A percentile compares a stretch with the other conserved stretches of the same genome.
phyloP scores from a whole-genome alignment of 2,888 invertebrate genomes.

The Scaptomyza polygonia region DNA sequence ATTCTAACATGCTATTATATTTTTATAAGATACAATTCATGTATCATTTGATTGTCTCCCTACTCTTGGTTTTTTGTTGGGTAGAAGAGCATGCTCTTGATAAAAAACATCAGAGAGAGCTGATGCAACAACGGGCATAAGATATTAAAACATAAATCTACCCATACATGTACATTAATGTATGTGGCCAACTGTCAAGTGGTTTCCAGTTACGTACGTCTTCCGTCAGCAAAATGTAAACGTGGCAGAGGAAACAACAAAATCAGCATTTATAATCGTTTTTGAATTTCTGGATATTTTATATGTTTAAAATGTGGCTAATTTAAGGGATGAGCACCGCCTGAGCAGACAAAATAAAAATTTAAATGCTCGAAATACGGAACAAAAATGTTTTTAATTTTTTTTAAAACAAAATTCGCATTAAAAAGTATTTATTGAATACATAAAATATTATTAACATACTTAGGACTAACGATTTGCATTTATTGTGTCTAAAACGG shows the following conservation, averaged over 20 bases:
- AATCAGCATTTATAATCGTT: too few relatives aligned
- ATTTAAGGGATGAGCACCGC: too few relatives aligned
- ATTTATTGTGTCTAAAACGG: constrained; percentile 13
- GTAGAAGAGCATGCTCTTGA: constrained; percentile 8
- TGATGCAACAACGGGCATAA: background rate
- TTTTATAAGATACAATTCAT: constrained; percentile 5
- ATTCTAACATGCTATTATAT: background rate
- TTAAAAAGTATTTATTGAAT: constrained; percentile 3
- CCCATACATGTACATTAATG: background rate
- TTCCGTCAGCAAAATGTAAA: constrained; percentile 16
- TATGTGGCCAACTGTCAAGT: background rate
- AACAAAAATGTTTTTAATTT: background rate
- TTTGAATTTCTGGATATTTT: constrained; percentile 16
- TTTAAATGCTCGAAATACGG: background rate
- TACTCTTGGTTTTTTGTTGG: constrained; percentile 9
- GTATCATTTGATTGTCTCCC: background rate
- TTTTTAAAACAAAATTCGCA: constrained; percentile 4
- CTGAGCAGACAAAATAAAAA: background rate
- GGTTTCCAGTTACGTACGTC: constrained; percentile 15
- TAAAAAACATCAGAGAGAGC: background rate
- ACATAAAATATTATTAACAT: constrained; percentile 3
- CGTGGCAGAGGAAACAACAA: constrained; percentile 27
- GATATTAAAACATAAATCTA: background rate
- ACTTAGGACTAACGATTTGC: constrained; percentile 31
- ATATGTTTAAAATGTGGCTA: constrained; percentile 9